phyloP scores from a whole-genome alignment of 2,113 vertebrate genomes.

The Miniopterus natalensis region DNA sequence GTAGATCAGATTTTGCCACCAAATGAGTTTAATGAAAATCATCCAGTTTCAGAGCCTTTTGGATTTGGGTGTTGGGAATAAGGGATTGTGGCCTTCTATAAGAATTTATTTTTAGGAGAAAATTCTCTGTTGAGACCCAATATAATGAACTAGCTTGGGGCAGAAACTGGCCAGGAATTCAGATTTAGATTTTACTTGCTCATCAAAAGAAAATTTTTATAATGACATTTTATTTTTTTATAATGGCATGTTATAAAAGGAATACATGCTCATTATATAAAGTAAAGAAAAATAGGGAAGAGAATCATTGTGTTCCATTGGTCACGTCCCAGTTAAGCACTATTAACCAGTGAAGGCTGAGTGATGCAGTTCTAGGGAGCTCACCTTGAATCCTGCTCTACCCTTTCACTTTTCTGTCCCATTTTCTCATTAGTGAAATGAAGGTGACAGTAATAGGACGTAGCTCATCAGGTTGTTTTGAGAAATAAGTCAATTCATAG shows the following conservation, averaged over 20 bases:
- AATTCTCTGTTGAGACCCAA: neutral
- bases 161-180: neutral
- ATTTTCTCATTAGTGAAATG: neutral
- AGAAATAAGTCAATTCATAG: slow-evolving; percentile 16
- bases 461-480: neutral
- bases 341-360: fast-evolving
- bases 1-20: slow-evolving; percentile 34
- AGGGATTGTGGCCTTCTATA: slow-evolving; percentile 1
- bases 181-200: neutral
- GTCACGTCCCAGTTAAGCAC: neutral
- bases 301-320: neutral
- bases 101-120: slow-evolving; percentile 57
- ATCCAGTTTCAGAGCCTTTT: slow-evolving; percentile 14
- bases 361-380: fast-evolving
- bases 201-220: neutral
- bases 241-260: neutral
- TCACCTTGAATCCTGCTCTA: neutral
- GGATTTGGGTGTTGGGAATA: neutral
- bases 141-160: neutral
- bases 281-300: neutral
- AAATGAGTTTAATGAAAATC: slow-evolving; percentile 17
- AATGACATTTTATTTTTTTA: neutral
- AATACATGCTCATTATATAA: neutral
- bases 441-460: neutral
- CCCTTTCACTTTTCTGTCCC: neutral